These are phyloP conservation scores for Pemphredon lugubris DNA, from an alignment of 2,888 invertebrate genomes.

Conservation along the genomic window DNA sequence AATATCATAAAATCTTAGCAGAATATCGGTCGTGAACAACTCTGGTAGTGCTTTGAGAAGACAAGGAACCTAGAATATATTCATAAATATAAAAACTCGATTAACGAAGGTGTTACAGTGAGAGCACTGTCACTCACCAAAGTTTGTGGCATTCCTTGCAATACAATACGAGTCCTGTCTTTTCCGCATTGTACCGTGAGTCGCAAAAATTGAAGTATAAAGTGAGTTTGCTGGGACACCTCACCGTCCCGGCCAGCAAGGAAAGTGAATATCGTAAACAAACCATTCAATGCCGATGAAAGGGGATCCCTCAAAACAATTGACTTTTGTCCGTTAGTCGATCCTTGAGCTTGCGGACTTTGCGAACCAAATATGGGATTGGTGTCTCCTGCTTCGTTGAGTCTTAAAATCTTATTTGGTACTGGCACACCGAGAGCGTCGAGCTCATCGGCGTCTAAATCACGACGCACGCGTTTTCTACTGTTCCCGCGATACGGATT, in stretches of 20 bases:
- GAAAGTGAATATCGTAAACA: conserved; percentile 88
- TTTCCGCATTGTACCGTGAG: conserved; percentile 89
- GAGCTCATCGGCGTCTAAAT: conserved; percentile 83
- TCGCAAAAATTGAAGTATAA: conserved; percentile 90
- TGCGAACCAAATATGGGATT: conserved; percentile 81
- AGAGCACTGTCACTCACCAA: conserved; percentile 80
- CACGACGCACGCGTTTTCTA: conserved; percentile 85
- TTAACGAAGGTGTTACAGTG: neutral
- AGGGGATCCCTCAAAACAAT: conserved; percentile 85
- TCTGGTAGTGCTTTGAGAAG: conserved; percentile 91
- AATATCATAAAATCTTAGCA: conserved; percentile 91
- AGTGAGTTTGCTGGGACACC: conserved; percentile 91
- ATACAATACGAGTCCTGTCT: conserved; percentile 86
- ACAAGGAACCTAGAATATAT: conserved; percentile 84
- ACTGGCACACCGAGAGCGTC: conserved; percentile 83
- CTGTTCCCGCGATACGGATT: conserved; percentile 80
- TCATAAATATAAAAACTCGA: conserved; percentile 16
- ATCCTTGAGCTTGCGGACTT: conserved; percentile 77
- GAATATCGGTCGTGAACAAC: conserved; percentile 87
- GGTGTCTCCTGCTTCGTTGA: conserved; percentile 85
- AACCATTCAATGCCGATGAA: conserved; percentile 85
- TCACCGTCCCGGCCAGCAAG: conserved; percentile 88
- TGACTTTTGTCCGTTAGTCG: conserved; percentile 74
- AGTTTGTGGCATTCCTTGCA: conserved; percentile 89
- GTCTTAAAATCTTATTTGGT: conserved; percentile 85